Base-by-base conservation (phyloP, 1,140 invertebrate genomes). In the Ericerus pela region DNA sequence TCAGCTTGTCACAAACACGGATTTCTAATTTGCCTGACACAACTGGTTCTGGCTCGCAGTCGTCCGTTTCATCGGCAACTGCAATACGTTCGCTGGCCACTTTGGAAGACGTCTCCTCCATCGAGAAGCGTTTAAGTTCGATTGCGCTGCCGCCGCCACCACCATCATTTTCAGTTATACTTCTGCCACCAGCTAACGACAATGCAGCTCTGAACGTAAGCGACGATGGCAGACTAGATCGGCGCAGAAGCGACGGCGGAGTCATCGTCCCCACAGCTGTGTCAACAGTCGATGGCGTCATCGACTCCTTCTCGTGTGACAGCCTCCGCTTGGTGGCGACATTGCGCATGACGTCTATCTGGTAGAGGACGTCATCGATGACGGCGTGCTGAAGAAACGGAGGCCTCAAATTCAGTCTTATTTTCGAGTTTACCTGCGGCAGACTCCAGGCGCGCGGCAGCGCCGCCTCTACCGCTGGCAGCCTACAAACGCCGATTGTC, bases 301-400 rank as follows among this genome's bases (percentile, higher is more conserved):
- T n/a, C n/a, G n/a, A n/a, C n/a, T n/a, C n/a, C n/a, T n/a, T n/a
- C n/a, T n/a, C n/a, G n/a, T n/a, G n/a, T n/a, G n/a, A n/a, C n/a
- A 47, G 41, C 18, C 26, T 18, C 20, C 26, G 22, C 14, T 47
- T 47, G 18, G 41, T 47, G 41, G 41, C 41, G 3, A 47, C 41
- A 66, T 88, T 88, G 38, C 88, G 73, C 75, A 84, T 84, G 20
- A 90, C 80, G 69, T 91, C 87, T 38, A 91, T 77, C 56, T 82
- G 75, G 69, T 87, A 91, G 0, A 85, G 72, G 59, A 79, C 75
- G 67, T 88, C 81, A 66, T 89, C 86, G 68, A 91, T 87, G 11
- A 84, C 80, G 20, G 85, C 86, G 70, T 89, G 84, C 67, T 89
- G 87, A 24, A 89, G 58, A n/a, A 70, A 61, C 8, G 74, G 74